These are phyloP conservation scores for Geopemphigus sp. DNA, from an alignment of 1,140 invertebrate species.

Conservation along the genomic window DNA sequence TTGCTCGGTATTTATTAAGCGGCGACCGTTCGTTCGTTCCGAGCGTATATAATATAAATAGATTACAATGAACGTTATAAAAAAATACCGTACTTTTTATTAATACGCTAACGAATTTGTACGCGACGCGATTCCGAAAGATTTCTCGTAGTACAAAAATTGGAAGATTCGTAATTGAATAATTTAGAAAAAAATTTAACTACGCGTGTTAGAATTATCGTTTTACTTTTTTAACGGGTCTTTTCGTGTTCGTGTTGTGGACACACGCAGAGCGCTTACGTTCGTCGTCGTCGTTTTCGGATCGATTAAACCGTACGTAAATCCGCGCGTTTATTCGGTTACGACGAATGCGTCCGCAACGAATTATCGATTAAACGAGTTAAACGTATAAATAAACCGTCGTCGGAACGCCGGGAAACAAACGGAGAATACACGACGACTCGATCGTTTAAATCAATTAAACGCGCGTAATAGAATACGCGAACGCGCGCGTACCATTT, in stretches of 20 bases:
- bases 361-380: constrained; percentile 28
- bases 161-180: constrained; percentile 41
- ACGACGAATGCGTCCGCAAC: no score
- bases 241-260: no score
- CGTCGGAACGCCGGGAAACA: neutral
- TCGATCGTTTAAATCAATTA: neutral
- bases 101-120: constrained; percentile 27
- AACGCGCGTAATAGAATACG: neutral
- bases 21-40: neutral
- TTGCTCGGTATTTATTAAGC: constrained; percentile 27
- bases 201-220: neutral
- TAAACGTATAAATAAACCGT: constrained; percentile 18
- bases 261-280: no score
- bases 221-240: neutral
- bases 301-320: constrained; percentile 32
- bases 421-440: neutral
- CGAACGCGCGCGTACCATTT: neutral
- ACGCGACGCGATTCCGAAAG: constrained; percentile 27
- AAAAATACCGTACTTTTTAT: constrained; percentile 47
- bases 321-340: constrained; percentile 10
- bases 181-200: constrained; percentile 40
- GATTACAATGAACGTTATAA: constrained; percentile 27
- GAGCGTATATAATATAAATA: constrained; percentile 27
- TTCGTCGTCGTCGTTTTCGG: neutral
- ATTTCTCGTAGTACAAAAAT: constrained; percentile 40